Conservation (phyloP, 1,140 invertebrate genomes). For the Temnothorax longispinosus region DNA sequence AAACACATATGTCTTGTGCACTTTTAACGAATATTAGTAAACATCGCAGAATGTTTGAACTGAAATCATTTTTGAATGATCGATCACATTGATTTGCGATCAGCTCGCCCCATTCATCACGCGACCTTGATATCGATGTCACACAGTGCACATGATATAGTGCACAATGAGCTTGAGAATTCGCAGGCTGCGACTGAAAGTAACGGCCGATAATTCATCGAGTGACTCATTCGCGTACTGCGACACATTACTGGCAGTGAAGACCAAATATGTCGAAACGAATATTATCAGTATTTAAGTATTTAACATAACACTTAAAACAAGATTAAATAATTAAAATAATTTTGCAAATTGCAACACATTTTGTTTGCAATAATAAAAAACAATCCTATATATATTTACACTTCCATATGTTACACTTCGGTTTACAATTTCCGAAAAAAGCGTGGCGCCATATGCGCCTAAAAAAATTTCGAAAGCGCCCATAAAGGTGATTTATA, state of each 20-base stretch:
- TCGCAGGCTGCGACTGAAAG: slow-evolving; percentile 59
- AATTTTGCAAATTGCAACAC: neutral
- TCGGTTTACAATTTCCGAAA: slow-evolving; percentile 53
- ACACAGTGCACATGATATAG: slow-evolving; percentile 57
- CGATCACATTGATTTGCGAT: slow-evolving; percentile 65
- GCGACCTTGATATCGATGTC: slow-evolving; percentile 66
- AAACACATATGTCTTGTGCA: neutral
- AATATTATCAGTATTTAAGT: neutral
- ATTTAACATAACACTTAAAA: neutral
- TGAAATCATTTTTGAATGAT: slow-evolving; percentile 16
- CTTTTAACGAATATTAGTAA: neutral
- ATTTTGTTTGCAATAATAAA: neutral
- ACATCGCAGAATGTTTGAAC: neutral
- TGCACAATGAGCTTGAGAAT: slow-evolving; percentile 65
- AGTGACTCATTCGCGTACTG: slow-evolving; percentile 56
- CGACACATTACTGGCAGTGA: slow-evolving; percentile 19
- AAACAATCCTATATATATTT: neutral
- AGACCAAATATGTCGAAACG: neutral
- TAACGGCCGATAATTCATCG: slow-evolving; percentile 68
- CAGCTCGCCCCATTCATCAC: slow-evolving; percentile 54
- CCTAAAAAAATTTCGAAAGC: slow-evolving; percentile 63
- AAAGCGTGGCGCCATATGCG: slow-evolving; percentile 5
- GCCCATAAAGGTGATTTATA: slow-evolving; percentile 38
- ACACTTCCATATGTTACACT: slow-evolving; percentile 23
- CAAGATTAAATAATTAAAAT: neutral